These are phyloP conservation scores for Athene noctua DNA, from an alignment of 2,113 vertebrate species.

Conservation along the genomic window DNA sequence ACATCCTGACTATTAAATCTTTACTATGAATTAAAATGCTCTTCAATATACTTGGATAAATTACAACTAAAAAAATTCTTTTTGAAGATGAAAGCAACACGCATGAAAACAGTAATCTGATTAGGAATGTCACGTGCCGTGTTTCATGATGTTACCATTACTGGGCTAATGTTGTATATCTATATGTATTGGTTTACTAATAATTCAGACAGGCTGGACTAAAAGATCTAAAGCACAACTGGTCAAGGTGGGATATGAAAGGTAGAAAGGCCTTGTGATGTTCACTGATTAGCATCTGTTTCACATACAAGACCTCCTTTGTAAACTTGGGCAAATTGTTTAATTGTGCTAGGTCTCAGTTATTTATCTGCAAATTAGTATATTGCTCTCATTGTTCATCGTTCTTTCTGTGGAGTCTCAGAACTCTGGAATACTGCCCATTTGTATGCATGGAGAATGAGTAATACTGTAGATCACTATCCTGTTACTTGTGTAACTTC, in stretches of 20 bases:
- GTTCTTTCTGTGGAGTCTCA: neutral
- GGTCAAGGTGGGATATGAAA: neutral
- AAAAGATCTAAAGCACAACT: neutral
- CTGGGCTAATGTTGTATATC: neutral
- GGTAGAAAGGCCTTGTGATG: neutral
- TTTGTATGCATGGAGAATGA: neutral
- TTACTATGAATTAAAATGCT: neutral
- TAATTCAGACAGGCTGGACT: neutral
- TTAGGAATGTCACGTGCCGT: neutral
- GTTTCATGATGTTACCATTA: neutral
- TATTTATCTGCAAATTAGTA: neutral
- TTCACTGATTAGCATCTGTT: neutral
- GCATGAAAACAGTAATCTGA: neutral
- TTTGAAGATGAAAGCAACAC: neutral
- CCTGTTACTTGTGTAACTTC: neutral
- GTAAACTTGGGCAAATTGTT: neutral
- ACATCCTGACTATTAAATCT: neutral
- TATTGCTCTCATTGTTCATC: neutral
- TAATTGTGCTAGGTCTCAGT: neutral
- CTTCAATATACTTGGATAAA: neutral
- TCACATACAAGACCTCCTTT: neutral
- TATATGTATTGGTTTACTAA: neutral
- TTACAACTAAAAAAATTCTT: neutral
- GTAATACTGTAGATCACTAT: neutral
- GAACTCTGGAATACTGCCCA: neutral